Evolutionary conservation across 2,113 vertebrate genomes (phyloP).

Genomic region (Saguinus midas): DNA sequence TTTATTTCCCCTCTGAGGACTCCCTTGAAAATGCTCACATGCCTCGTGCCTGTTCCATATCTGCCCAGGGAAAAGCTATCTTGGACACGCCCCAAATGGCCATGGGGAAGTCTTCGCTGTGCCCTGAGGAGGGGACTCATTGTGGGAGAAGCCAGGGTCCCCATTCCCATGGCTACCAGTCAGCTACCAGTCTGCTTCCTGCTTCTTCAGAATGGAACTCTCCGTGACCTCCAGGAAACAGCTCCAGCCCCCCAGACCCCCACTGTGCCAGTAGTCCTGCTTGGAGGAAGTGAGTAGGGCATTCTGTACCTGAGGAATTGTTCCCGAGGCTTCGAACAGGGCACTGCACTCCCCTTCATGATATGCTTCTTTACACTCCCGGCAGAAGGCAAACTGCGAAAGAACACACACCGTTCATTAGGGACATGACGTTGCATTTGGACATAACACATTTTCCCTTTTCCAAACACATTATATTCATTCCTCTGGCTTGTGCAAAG

Average conservation of each 20-base stretch:
- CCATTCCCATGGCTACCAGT: background rate
- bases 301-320: slow-evolving; percentile 63
- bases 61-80: fast-evolving
- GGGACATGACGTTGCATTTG: fast-evolving
- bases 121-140: fast-evolving
- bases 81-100: fast-evolving
- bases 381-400: slow-evolving; percentile 89
- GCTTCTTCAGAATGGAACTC: too few species aligned
- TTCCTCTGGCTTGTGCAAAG: background rate
- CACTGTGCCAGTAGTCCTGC: fast-evolving
- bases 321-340: slow-evolving; percentile 41
- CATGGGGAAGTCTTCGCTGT: fast-evolving
- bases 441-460: fast-evolving
- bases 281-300: background rate
- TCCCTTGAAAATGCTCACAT: too few species aligned
- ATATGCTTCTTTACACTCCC: slow-evolving; percentile 87
- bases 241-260: fast-evolving
- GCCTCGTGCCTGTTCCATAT: fast-evolving
- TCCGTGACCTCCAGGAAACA: background rate
- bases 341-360: slow-evolving; percentile 86
- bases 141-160: background rate
- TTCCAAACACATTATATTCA: background rate
- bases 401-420: slow-evolving; percentile 41
- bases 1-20: background rate
- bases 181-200: too few species aligned